Evolutionary conservation across 2,797 vertebrate species (phyloP), one percentile per base, ranked within the genome.

Genomic region (Cygnus olor): DNA sequence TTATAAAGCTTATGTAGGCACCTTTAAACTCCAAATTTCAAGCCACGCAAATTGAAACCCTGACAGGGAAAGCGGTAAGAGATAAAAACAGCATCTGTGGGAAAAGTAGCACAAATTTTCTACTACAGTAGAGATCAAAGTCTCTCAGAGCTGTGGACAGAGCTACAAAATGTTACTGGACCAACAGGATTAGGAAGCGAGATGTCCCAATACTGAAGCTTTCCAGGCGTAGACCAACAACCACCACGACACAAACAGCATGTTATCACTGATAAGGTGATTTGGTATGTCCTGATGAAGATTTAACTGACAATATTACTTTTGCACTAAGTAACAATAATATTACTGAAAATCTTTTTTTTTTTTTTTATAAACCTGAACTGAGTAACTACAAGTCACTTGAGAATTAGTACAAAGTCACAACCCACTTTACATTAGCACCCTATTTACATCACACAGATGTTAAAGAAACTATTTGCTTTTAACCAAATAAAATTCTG

Each of bases 161-260:
- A 90, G 57, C 86, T 90, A 89, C 38, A 34, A 90, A 89, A 90
- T 8, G 28, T 44, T 84, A 81, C 71, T 90, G 84, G 88, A 85
- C 69, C 44, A 95, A 87, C 69, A 90, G 84, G 90, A 95, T 87
- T 92, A 94, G 79, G 90, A 97, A 93, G 80, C 9, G 44, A 85
- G 86, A 83, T 80, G 74, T n/a, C 81, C 87, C 70, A 84, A 94
- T 78, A 95, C 71, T 71, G 68, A 89, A 78, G 76, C 84, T 47
- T 94, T 87, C 84, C 86, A 92, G 64, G 92, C 81, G 64, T 7
- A 95, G 86, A 81, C 80, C 40, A 74, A 77, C 17, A 87, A 85
- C 63, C 36, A 64, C 24, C 36, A 70, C 47, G 68, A 85, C 11
- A 22, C 89, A 92, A 53, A 60, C 36, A 82, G 53, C 47, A 57